phyloP scores from a whole-genome alignment of 92 coral and sea anemone genomes.

The Porites cylindrica region DNA sequence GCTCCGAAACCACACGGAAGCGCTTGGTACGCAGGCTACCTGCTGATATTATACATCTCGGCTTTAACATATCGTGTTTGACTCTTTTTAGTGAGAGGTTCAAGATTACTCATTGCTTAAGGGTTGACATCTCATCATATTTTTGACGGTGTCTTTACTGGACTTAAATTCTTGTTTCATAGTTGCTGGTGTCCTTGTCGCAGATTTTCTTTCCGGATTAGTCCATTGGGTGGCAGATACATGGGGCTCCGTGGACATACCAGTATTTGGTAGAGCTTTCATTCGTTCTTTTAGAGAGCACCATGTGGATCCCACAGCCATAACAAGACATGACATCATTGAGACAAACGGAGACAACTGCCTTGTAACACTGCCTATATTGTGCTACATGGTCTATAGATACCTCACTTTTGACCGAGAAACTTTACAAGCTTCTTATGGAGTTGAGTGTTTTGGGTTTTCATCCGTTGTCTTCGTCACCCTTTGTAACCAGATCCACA shows the following conservation, averaged over 20 bases:
- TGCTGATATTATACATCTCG: too few species aligned
- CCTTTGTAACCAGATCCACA: conserved; percentile 93
- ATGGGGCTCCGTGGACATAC: conserved; percentile 92
- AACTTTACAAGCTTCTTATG: conserved; percentile 62
- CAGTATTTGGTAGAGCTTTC: conserved; percentile 88
- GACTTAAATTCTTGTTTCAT: background rate
- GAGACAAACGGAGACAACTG: conserved; percentile 99
- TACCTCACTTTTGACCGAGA: conserved; percentile 60
- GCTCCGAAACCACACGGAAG: too few species aligned
- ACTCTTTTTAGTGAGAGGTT: too few species aligned
- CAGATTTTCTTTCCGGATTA: conserved; percentile 90
- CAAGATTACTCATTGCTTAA: background rate
- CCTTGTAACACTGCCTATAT: conserved; percentile 75
- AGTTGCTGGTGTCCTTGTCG: conserved; percentile 87
- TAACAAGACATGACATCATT: conserved; percentile 93
- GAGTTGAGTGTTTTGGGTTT: conserved; percentile 81
- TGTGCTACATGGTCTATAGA: conserved; percentile 65
- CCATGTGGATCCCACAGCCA: conserved; percentile 98
- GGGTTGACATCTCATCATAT: too few species aligned
- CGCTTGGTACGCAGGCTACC: too few species aligned
- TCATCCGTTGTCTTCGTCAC: conserved; percentile 85
- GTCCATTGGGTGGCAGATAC: conserved; percentile 99
- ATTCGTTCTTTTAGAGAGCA: conserved; percentile 98
- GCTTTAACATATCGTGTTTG: too few species aligned
- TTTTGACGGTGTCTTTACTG: too few species aligned